Evolutionary conservation across 1,140 invertebrate genomes (phyloP).

Genomic region (Macrosteles quadrilineatus): DNA sequence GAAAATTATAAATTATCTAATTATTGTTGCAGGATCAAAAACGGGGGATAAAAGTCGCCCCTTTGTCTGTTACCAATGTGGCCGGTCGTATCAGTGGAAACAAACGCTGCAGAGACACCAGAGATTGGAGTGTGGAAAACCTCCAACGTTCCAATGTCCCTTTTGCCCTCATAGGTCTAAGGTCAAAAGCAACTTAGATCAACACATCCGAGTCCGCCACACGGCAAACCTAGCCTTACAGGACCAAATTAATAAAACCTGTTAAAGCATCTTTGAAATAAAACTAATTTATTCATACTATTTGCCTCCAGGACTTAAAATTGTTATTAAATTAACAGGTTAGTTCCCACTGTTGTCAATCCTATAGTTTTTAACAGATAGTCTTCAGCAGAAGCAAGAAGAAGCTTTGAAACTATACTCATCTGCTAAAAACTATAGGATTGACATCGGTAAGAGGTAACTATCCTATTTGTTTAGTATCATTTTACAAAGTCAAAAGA

Average conservation of each 20-base stretch:
- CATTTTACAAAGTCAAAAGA: too few relatives aligned
- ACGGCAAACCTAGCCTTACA: conserved; percentile 20
- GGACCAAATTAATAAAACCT: not conserved
- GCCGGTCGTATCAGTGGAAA: conserved; percentile 53
- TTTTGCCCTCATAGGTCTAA: conserved; percentile 55
- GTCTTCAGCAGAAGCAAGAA: too few relatives aligned
- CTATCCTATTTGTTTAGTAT: too few relatives aligned
- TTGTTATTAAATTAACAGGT: too few relatives aligned
- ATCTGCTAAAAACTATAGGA: too few relatives aligned
- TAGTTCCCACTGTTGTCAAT: too few relatives aligned
- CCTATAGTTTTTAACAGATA: too few relatives aligned
- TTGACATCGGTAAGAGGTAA: too few relatives aligned
- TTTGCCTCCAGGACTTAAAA: not conserved
- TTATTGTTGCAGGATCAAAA: too few relatives aligned
- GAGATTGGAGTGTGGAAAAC: conserved; percentile 58
- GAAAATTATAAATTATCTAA: too few relatives aligned
- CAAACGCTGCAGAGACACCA: conserved; percentile 56
- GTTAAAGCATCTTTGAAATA: not conserved
- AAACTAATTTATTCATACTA: not conserved
- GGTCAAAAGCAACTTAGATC: conserved; percentile 54
- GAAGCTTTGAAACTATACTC: too few relatives aligned
- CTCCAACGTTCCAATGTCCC: conserved; percentile 56
- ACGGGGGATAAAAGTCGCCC: not conserved
- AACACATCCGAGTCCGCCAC: conserved; percentile 51
- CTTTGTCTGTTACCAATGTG: conserved; percentile 43